A percentile compares a stretch with the other conserved stretches of the same genome.
Evolutionary conservation across 2,797 vertebrate genomes (phyloP).

Genomic region (Eidolon dupreanum): DNA sequence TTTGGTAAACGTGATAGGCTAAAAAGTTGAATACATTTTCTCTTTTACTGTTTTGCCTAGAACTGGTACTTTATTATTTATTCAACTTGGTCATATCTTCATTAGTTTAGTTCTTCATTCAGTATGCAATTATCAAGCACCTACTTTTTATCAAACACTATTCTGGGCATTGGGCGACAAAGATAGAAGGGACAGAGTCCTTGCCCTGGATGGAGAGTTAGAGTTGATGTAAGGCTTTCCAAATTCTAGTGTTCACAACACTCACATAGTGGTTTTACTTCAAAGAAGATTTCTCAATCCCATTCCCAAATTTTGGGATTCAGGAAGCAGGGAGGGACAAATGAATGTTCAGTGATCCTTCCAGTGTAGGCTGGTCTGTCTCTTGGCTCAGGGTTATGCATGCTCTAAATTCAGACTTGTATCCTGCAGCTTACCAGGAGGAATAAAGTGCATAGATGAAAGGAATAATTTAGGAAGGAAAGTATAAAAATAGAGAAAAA

Average conservation of each 20-base stretch:
- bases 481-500: background rate
- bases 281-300: background rate
- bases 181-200: background rate
- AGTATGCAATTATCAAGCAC: background rate
- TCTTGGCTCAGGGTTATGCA: background rate
- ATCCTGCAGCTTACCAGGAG: background rate
- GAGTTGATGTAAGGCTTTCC: background rate
- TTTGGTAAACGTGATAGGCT: background rate
- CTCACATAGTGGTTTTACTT: background rate
- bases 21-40: background rate
- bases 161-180: background rate
- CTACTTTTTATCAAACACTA: background rate
- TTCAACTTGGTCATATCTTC: background rate
- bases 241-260: background rate
- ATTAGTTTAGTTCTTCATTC: background rate
- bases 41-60: background rate
- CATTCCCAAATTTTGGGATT: background rate
- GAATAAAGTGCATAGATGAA: background rate
- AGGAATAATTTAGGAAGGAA: background rate
- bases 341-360: background rate
- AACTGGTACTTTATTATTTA: background rate
- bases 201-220: background rate
- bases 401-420: background rate
- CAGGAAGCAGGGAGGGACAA: background rate
- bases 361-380: background rate